These are phyloP conservation scores for Heterohyrax brucei DNA, from an alignment of 2,797 vertebrate species.

Conservation along the genomic window DNA sequence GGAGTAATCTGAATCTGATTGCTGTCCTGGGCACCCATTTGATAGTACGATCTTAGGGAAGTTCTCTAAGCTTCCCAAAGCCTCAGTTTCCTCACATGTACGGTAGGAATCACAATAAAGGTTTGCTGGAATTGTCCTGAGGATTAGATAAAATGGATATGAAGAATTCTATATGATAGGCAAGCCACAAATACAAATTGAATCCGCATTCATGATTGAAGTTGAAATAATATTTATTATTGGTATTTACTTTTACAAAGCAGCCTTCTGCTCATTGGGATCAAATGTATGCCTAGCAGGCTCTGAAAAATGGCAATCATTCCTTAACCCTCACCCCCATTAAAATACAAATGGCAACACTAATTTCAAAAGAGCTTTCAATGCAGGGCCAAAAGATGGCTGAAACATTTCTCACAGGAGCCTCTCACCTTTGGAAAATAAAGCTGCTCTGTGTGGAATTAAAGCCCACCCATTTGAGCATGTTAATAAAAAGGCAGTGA, in stretches of 20 bases:
- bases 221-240: not conserved
- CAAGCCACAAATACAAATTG: not conserved
- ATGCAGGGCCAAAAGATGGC: not conserved
- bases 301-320: not conserved
- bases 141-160: not conserved
- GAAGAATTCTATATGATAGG: not conserved
- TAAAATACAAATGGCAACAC: slow-evolving; percentile 53
- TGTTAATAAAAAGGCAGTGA: slow-evolving; percentile 51
- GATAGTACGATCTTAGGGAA: not conserved
- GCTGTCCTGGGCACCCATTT: not conserved
- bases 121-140: not conserved
- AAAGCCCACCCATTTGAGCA: not conserved
- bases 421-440: slow-evolving; percentile 70
- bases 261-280: not conserved
- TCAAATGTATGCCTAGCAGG: not conserved
- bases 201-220: slow-evolving; percentile 36
- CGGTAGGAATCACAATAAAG: not conserved
- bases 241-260: not conserved
- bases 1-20: not conserved
- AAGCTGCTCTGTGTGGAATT: slow-evolving; percentile 59
- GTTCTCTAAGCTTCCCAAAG: not conserved
- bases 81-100: not conserved
- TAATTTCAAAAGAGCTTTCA: slow-evolving; percentile 65
- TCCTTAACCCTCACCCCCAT: not conserved
- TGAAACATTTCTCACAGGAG: slow-evolving; percentile 21